A percentile compares a stretch with the other conserved stretches of the same genome.
These are phyloP conservation scores for Solea solea DNA, from an alignment of 2,113 vertebrate species.

Conservation along the genomic window DNA sequence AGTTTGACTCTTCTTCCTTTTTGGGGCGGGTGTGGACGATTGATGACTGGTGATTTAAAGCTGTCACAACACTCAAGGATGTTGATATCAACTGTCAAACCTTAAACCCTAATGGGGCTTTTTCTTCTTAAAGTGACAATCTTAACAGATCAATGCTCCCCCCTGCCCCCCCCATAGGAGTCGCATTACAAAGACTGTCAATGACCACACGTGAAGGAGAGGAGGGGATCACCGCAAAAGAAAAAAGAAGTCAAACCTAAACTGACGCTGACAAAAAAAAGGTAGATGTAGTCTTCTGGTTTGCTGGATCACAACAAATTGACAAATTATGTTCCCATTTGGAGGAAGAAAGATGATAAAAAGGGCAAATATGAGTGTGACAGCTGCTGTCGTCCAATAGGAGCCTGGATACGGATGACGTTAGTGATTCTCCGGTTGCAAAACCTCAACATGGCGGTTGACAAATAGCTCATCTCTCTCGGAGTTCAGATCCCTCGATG, in stretches of 20 bases:
- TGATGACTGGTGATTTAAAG: constrained; percentile 9
- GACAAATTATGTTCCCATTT: no score
- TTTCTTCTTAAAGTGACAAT: constrained; percentile 74
- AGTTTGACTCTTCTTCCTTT: no score
- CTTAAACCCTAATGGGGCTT: constrained; percentile 76
- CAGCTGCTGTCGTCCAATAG: no score
- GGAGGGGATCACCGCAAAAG: constrained; percentile 19
- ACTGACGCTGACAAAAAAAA: background rate
- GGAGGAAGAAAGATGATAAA: no score
- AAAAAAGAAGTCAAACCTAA: constrained; percentile 20
- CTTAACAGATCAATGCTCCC: constrained; percentile 79
- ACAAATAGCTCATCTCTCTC: no score
- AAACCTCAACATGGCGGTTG: no score
- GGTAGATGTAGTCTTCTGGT: no score
- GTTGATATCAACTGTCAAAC: constrained; percentile 78
- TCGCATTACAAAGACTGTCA: constrained; percentile 62
- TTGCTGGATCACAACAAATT: no score
- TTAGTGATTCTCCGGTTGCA: no score
- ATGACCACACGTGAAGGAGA: constrained; percentile 66
- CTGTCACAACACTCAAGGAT: constrained; percentile 59
- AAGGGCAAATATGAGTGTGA: no score
- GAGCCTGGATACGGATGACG: no score
- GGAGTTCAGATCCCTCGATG: no score
- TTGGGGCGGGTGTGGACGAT: background rate
- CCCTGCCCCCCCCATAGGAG: constrained; percentile 26